These are phyloP conservation scores for Carcina quercana DNA, from an alignment of 2,888 invertebrate genomes.

Conservation along the genomic window DNA sequence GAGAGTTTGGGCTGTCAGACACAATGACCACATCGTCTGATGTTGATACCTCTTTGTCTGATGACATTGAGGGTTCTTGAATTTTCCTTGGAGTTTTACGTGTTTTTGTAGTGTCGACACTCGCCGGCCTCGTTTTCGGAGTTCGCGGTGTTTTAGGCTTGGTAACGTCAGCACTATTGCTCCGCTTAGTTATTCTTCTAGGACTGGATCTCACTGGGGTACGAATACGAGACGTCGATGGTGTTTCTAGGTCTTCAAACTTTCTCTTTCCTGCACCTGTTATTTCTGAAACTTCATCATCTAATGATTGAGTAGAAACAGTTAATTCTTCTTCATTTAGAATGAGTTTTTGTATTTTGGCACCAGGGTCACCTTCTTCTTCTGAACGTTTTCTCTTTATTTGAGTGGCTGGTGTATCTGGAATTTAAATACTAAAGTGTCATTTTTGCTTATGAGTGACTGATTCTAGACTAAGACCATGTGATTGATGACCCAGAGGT, in stretches of 20 bases:
- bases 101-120: conserved; percentile 45
- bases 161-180: conserved; percentile 50
- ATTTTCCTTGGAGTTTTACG: conserved; percentile 39
- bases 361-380: conserved; percentile 30
- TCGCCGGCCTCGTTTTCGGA: conserved; percentile 49
- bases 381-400: conserved; percentile 53
- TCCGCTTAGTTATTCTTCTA: conserved; percentile 43
- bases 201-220: conserved; percentile 52
- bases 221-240: conserved; percentile 44
- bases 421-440: too few species aligned
- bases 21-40: conserved; percentile 20
- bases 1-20: conserved; percentile 30
- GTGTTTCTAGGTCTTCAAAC: conserved; percentile 31
- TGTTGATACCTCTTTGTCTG: conserved; percentile 6
- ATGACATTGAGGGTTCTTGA: conserved; percentile 10
- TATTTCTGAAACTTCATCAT: conserved; percentile 55
- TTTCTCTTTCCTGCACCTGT: conserved; percentile 36
- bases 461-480: too few species aligned
- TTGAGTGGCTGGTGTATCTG: conserved; percentile 14
- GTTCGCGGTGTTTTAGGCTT: conserved; percentile 51
- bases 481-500: too few species aligned
- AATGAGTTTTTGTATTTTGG: conserved; percentile 55
- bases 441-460: too few species aligned
- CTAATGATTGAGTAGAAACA: conserved; percentile 43
- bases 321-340: conserved; percentile 31